phyloP scores from a whole-genome alignment of 1,140 invertebrate species.

The Listronotus oregonensis region DNA sequence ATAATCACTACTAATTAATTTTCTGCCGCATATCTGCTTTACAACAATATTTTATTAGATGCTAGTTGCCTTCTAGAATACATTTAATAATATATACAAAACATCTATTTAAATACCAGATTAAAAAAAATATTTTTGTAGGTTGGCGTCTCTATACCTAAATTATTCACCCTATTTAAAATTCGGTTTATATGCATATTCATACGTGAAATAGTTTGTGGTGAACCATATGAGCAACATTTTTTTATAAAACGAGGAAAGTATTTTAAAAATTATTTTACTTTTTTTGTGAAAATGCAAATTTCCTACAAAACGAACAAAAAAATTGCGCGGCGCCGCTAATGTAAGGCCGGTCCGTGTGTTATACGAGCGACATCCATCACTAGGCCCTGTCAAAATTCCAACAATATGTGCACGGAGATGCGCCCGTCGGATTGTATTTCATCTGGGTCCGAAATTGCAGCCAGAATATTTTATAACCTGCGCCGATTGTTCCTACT shows the following conservation, averaged over 20 bases:
- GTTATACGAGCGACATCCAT: slow-evolving; percentile 40
- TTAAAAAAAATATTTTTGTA: too few relatives aligned
- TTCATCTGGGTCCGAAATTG: slow-evolving; percentile 38
- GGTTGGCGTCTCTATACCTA: too few relatives aligned
- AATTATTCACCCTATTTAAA: too few relatives aligned
- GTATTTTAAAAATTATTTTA: slow-evolving; percentile 27
- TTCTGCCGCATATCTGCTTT: too few relatives aligned
- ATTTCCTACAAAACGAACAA: slow-evolving; percentile 18
- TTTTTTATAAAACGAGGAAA: slow-evolving; percentile 14
- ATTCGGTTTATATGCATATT: too few relatives aligned
- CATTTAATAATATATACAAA: too few relatives aligned
- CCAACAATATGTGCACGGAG: slow-evolving; percentile 38
- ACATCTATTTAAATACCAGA: too few relatives aligned
- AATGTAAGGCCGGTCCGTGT: slow-evolving; percentile 21
- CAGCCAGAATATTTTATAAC: slow-evolving; percentile 41
- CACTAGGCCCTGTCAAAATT: slow-evolving; percentile 40
- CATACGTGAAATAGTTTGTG: too few relatives aligned
- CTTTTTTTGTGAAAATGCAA: slow-evolving; percentile 22
- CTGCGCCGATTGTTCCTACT: slow-evolving; percentile 35
- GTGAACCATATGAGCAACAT: too few relatives aligned
- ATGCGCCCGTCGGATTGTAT: slow-evolving; percentile 34
- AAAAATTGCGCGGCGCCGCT: slow-evolving; percentile 10
- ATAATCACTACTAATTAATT: too few relatives aligned
- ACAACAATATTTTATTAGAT: too few relatives aligned
- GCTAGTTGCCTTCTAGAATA: too few relatives aligned